These are phyloP conservation scores for Poecile atricapillus DNA, from an alignment of 2,113 vertebrate genomes.

Conservation along the genomic window DNA sequence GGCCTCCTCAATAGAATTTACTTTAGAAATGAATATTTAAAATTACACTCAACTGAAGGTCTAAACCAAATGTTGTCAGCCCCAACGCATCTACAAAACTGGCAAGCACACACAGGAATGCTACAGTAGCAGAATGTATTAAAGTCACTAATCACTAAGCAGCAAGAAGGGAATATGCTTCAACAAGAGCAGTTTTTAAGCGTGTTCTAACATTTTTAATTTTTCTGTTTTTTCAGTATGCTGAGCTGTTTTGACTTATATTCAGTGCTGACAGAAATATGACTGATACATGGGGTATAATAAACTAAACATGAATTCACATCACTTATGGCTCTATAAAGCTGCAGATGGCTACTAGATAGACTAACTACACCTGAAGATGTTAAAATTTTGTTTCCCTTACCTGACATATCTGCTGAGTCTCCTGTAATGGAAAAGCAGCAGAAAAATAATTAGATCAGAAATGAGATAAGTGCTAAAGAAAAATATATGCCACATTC, in stretches of 20 bases:
- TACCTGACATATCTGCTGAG: constrained; percentile 98
- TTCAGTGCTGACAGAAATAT: constrained; percentile 18
- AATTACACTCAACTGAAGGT: neutral
- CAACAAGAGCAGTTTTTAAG: neutral
- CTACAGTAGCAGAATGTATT: neutral
- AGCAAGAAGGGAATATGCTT: neutral
- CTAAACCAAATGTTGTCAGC: constrained; percentile 8
- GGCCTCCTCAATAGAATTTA: constrained; percentile 50
- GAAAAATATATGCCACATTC: constrained; percentile 53
- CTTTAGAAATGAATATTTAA: constrained; percentile 16
- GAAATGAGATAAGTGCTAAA: constrained; percentile 44
- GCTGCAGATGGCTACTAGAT: neutral
- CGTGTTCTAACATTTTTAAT: neutral
- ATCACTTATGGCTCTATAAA: constrained; percentile 13
- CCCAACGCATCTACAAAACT: neutral
- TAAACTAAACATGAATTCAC: constrained; percentile 18
- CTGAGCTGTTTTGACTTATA: neutral
- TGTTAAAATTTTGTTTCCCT: constrained; percentile 66
- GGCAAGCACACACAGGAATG: neutral
- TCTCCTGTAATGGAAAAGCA: constrained; percentile 87
- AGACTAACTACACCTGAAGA: constrained; percentile 56
- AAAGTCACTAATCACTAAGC: neutral
- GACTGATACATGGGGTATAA: neutral
- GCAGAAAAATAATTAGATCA: constrained; percentile 71
- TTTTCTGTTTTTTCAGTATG: neutral